phyloP scores from a whole-genome alignment of 2,113 vertebrate species.

The Spea multiplicata region DNA sequence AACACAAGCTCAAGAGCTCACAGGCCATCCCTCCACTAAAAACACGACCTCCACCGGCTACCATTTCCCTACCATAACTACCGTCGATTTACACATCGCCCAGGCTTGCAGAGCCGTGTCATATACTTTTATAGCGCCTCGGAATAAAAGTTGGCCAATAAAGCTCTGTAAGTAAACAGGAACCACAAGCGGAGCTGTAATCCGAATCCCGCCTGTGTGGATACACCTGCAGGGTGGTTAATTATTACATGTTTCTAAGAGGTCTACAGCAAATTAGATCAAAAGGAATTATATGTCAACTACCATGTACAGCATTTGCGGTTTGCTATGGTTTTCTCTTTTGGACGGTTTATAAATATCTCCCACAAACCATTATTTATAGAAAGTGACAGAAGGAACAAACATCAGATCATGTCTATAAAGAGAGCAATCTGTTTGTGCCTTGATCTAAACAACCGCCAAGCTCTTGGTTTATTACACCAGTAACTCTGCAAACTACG shows the following conservation, averaged over 20 bases:
- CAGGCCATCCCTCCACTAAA: too few relatives aligned
- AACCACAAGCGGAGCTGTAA: not conserved
- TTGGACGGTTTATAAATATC: not conserved
- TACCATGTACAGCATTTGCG: not conserved
- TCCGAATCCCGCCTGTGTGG: not conserved
- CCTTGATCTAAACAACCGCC: too few relatives aligned
- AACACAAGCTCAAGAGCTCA: too few relatives aligned
- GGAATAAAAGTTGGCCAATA: not conserved
- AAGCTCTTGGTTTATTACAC: too few relatives aligned
- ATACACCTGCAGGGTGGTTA: not conserved
- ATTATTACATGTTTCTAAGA: not conserved
- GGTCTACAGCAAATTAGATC: not conserved
- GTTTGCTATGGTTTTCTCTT: not conserved
- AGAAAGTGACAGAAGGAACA: not conserved
- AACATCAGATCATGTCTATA: constrained; percentile 8
- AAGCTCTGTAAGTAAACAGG: not conserved
- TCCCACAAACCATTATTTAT: constrained; percentile 6
- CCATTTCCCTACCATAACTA: too few relatives aligned
- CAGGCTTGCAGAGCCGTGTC: not conserved
- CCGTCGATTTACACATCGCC: too few relatives aligned
- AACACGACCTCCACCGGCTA: too few relatives aligned
- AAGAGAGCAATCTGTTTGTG: constrained; percentile 4
- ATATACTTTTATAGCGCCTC: not conserved
- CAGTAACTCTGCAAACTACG: too few relatives aligned
- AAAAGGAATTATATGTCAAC: not conserved